Percentiles rank a stretch among this genome's conserved stretches.
phyloP scores from a whole-genome alignment of 1,140 invertebrate species.

The Hypothenemus hampei region DNA sequence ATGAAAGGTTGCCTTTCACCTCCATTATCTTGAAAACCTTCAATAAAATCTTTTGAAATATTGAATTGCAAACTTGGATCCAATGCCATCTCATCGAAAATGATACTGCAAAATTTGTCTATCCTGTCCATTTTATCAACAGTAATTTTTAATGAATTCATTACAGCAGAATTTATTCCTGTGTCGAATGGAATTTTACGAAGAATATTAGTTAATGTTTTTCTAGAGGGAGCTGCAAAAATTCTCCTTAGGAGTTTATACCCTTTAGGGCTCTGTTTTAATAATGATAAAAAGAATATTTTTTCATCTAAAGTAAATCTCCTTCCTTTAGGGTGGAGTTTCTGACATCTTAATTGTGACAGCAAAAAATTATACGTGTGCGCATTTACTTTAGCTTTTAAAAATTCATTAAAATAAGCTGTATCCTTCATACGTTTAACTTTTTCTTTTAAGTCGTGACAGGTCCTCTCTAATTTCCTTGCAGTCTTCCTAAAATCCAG shows the following conservation, averaged over 20 bases:
- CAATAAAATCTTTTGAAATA: neutral
- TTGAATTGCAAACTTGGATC: neutral
- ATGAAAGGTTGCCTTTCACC: neutral
- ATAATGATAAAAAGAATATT: neutral
- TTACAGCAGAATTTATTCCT: neutral
- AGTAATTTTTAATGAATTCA: neutral
- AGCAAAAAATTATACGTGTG: no score
- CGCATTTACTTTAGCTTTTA: no score
- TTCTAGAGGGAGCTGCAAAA: neutral
- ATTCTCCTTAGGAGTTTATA: neutral
- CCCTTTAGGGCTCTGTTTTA: neutral
- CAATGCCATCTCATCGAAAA: neutral
- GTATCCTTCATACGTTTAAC: no score
- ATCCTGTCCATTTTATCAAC: neutral
- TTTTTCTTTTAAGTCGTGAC: no score
- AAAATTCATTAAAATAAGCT: no score
- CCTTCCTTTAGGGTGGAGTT: no score
- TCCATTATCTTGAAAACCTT: neutral
- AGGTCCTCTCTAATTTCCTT: no score
- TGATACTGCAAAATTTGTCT: neutral
- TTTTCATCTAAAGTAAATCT: neutral
- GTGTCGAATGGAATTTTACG: neutral
- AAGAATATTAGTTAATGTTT: neutral
- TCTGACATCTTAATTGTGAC: no score
- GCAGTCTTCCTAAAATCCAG: no score